Base-by-base conservation (phyloP, 2,113 vertebrate species). In the Grallaria varia region DNA sequence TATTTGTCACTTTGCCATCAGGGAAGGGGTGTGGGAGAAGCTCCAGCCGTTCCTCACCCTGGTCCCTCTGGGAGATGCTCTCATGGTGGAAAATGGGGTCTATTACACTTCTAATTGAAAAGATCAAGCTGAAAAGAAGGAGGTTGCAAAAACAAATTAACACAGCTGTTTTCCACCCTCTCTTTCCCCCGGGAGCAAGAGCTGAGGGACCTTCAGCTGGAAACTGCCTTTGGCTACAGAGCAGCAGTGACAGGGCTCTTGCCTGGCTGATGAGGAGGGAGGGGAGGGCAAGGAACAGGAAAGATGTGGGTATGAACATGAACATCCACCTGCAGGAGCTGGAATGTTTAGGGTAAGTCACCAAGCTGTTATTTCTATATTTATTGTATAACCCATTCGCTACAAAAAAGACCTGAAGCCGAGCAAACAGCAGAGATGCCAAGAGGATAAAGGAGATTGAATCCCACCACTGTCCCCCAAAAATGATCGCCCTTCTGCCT, bases 71-170 rank as follows among this genome's bases (percentile, higher is more conserved):
- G 90, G 90, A 64, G 14, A 33, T 58, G 83, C 74, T 63, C 50
- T 72, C 67, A 55, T 72, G 92, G 22, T 80, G 82, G 83, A 91
- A 95, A 77, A 90, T 28, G 35, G 49, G 50, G 71, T 73, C 82
- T 40, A 5, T n/a, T 93, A 83, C 87, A 95, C 94, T 67, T 75
- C n/a, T 78, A 96, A 96, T 79, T 97, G 91, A 89, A 96, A 93
- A 95, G 94, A 94, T 95, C 95, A 97, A 94, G 87, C 64, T 55
- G 30, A 68, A 76, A 84, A 84, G 79, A 6, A 72, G 71, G 37
- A 92, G 62, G 82, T 35, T 74, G 58, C 33, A 68, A 89, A 90
- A 83, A 67, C 33, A 47, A 94, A 89, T 91, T 79, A 68, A 39
- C 79, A 62, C 8, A 31, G 50, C 35, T 25, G 4, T 77, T 92